Base-by-base conservation (phyloP, 2,797 vertebrate species). In the Microcaecilia unicolor region DNA sequence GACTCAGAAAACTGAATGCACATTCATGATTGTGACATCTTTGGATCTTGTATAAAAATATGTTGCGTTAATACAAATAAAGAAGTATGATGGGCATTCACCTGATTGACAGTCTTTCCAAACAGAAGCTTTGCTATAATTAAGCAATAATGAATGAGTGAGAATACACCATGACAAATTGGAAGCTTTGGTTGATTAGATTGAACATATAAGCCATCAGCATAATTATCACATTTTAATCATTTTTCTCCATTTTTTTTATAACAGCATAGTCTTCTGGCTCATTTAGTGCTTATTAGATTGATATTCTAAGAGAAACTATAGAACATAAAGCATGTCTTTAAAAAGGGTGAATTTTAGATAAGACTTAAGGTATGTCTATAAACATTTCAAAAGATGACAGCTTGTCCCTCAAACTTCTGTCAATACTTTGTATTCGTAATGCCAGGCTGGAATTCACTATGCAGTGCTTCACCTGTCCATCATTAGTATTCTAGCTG, bases 161-260 rank as follows among this genome's bases (percentile, higher is more conserved):
- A 81, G 69, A 78, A 69, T 78, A 74, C 78, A 76, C 80, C 74
- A 67, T 85, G 76, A 84, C 70, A 80, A 80, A 85, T 85, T 83
- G 72, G 73, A 74, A 73, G 61, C 62, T 72, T 65, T n/a, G 64
- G 69, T 64, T 86, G 83, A 85, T 84, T 83, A 83, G 78, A 82
- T 72, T 70, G 75, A 80, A 63, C 75, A 76, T 76, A 82, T 83
- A 84, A 80, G 46, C 59, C 80, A 76, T 80, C 81, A 73, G 77
- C 61, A 69, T 85, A 81, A 85, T 86, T 83, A 83, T 85, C 76
- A 78, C 76, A 83, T 82, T 86, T 81, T 82, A 80, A 81, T 86
- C 55, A 83, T 84, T 86, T 80, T 77, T 79, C 74, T 81, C 71
- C 59, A n/a, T n/a, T 66, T 79, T 81, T 83, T 77, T 74, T 62